phyloP scores from a whole-genome alignment of 2,888 invertebrate species.

The Allophyes oxyacanthae region DNA sequence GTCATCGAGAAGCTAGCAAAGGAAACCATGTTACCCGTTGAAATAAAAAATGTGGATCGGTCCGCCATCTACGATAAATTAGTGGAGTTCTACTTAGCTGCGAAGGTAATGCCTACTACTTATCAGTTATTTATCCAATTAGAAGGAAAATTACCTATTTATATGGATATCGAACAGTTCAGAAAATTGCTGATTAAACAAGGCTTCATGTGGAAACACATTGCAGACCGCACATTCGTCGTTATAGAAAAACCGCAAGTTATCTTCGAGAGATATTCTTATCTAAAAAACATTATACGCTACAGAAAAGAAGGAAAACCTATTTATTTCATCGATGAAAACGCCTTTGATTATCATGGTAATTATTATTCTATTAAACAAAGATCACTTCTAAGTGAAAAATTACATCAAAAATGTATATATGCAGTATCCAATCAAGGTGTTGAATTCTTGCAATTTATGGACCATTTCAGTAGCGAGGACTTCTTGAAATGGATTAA shows the following conservation, averaged over 20 bases:
- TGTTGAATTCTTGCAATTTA: conserved; percentile 4
- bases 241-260: conserved; percentile 66
- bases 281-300: conserved; percentile 56
- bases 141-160: conserved; percentile 43
- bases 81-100: conserved; percentile 46
- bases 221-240: conserved; percentile 33
- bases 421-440: conserved; percentile 21
- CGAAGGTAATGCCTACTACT: conserved; percentile 55
- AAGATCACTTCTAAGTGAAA: neutral
- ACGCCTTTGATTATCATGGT: conserved; percentile 23
- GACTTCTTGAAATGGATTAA: conserved; percentile 23
- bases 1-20: conserved; percentile 19
- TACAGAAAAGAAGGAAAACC: conserved; percentile 33
- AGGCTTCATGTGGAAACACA: conserved; percentile 64
- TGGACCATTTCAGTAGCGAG: neutral
- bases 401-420: conserved; percentile 4
- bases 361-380: conserved; percentile 10
- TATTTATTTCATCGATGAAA: conserved; percentile 61
- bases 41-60: conserved; percentile 48
- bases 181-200: conserved; percentile 60
- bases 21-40: neutral
- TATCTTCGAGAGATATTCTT: conserved; percentile 63
- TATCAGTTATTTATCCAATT: conserved; percentile 53
- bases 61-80: conserved; percentile 51
- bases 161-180: conserved; percentile 62